Base-by-base conservation (phyloP, 1,140 invertebrate species). In the Drosophila ambigua region DNA sequence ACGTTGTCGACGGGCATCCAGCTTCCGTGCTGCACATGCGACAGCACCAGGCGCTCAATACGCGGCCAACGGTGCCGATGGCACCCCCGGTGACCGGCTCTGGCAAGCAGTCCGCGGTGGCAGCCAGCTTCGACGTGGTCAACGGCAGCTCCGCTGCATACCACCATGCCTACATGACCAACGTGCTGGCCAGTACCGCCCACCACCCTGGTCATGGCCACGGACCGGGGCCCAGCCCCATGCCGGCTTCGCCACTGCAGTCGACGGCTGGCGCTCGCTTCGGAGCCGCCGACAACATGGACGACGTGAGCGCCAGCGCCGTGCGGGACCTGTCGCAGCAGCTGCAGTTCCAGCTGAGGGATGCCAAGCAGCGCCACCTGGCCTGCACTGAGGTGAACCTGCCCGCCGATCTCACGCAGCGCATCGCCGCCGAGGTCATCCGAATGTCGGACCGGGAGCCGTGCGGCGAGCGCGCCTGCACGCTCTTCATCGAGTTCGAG, bases 381-480 rank as follows among this genome's bases (percentile, higher is more conserved):
- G 94, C 94, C 52, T 96, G 96, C 78, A 96, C 96, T 11, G 96
- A 97, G 91, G 96, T 97, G 7, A 93, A 97, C 49, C 92, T 97
- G 72, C 96, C 97, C 9, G 94, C 95, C 45, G 95, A 96, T 91
- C 94, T 97, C 44, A 93, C 97, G 35, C 94, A 94, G 35, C 93
- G 95, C 78, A 95, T 97, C 59, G 94, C 96, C 13, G 93, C 94
- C 65, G 95, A 97, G 89, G 95, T 96, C 23, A 93, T 97, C 45
- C 93, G 94, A 9, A 95, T 96, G 93, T 96, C 97, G 1, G 96
- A 97, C 85, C 94, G 94, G 31, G 97, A 98, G 92, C 97, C 97
- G 16, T 97, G 96, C 88, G 97, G 97, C 59, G 94, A 97, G 3
- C 92, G 95, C 58, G 96, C 96, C 20, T 96, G 95, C 74, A 95